A percentile compares a stretch with the other conserved stretches of the same genome.
Evolutionary conservation across 2,888 invertebrate genomes (phyloP).

Genomic region (Trachelus iudaicus): DNA sequence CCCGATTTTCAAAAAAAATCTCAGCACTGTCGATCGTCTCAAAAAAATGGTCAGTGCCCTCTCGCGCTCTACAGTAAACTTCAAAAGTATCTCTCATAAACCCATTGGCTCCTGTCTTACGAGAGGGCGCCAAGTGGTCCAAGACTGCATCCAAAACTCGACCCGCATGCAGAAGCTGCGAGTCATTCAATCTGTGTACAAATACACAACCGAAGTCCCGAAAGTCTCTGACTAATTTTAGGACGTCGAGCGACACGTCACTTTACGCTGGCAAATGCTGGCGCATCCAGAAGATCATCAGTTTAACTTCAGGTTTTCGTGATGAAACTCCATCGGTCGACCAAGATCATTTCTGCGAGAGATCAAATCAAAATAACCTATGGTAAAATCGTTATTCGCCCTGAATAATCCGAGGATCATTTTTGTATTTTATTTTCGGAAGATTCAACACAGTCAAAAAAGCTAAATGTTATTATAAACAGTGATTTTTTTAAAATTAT

Average conservation of each 20-base stretch:
- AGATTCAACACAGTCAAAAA: not conserved
- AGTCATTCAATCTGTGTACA: not conserved
- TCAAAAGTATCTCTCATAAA: not conserved
- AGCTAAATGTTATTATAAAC: not conserved
- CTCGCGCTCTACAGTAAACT: not conserved
- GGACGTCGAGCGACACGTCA: not conserved
- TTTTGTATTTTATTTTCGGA: not conserved
- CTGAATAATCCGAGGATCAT: not conserved
- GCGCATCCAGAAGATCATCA: not conserved
- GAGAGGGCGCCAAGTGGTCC: not conserved
- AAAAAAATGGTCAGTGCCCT: not conserved
- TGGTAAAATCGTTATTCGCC: not conserved
- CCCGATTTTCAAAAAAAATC: not conserved
- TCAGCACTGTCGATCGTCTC: not conserved
- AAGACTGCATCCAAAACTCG: not conserved
- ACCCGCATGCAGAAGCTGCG: not conserved
- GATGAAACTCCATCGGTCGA: not conserved
- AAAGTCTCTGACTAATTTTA: not conserved
- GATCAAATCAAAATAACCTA: not conserved
- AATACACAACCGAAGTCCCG: not conserved
- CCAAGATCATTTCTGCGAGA: not conserved
- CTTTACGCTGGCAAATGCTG: not conserved
- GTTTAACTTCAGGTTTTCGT: not conserved
- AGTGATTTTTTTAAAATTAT: too few relatives aligned
- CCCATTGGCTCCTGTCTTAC: too few relatives aligned